Base-by-base conservation (phyloP, 2,888 invertebrate species). In the Dioctria linearis region DNA sequence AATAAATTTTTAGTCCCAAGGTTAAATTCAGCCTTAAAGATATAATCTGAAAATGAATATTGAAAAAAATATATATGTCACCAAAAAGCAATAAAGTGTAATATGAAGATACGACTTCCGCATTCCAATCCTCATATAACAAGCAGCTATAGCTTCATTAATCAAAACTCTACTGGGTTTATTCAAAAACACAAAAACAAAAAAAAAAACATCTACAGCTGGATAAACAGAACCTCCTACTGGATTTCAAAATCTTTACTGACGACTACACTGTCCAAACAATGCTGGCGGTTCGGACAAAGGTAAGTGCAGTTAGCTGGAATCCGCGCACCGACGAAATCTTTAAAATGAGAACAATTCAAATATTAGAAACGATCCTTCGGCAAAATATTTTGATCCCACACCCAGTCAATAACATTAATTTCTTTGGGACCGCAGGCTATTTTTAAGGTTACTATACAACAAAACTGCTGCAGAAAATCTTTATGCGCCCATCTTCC, bases 371-470 rank as follows among this genome's bases (percentile, higher is more conserved):
- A 49, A 63, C 49, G 8, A 54, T 63, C 76, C 76, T 57, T 51
- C 63, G 76, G 9, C 46, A 37, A 61, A 61, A 43, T 54, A 66
- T 43, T 63, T 63, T 54, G 49, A 11, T 11, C 37, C 49, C 76
- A 76, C 78, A 78, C 78, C 78, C 78, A 78, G 3, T 63, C 8
- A 78, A 78, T 78, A 65, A 66, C 65, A 9, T 51, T 54, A 78
- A 78, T 78, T 78, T 78, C 66, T n/a, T 13, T 13, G 25, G 11
- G 65, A 54, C 78, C 78, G 65, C 78, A 9, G 78, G 78, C 49
- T 11, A 78, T 78, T 63, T 78, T 40, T 78, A 78, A 63, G 76
- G 49, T 46, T 63, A 54, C 11, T 13, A 6, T 63, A 57, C 61
- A 39, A 46, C 11, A 61, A 25, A 25, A 25, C 25, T 25, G 13